Evolutionary conservation across 2,797 vertebrate genomes (phyloP).

Genomic region (Liasis olivaceus): DNA sequence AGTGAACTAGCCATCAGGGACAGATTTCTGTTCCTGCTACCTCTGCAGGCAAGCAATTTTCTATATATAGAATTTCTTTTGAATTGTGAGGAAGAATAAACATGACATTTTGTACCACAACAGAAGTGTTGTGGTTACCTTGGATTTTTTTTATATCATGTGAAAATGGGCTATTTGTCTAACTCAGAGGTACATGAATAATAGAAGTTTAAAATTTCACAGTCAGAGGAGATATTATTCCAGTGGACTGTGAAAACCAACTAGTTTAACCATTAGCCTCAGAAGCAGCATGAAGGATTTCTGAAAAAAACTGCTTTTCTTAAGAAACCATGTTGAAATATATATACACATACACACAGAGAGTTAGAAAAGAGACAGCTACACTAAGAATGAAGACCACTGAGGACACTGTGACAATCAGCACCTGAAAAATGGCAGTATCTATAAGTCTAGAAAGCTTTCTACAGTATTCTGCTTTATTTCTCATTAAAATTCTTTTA

Average conservation of each 20-base stretch:
- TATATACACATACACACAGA: background rate
- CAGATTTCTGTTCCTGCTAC: background rate
- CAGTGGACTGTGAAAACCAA: background rate
- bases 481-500: background rate
- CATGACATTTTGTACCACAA: background rate
- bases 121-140: background rate
- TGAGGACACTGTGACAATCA: too few species aligned
- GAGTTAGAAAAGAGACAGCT: background rate
- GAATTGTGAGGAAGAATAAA: background rate
- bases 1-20: background rate
- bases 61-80: background rate
- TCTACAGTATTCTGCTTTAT: background rate
- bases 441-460: background rate
- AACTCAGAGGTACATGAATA: background rate
- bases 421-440: background rate
- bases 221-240: background rate
- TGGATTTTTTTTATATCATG: background rate
- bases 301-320: background rate
- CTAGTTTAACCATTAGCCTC: background rate
- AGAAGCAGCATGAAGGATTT: background rate
- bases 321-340: background rate
- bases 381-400: background rate
- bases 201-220: background rate
- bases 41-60: background rate
- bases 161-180: background rate